These are phyloP conservation scores for Amaurobius ferox DNA, from an alignment of 2,888 invertebrate species.

Conservation along the genomic window DNA sequence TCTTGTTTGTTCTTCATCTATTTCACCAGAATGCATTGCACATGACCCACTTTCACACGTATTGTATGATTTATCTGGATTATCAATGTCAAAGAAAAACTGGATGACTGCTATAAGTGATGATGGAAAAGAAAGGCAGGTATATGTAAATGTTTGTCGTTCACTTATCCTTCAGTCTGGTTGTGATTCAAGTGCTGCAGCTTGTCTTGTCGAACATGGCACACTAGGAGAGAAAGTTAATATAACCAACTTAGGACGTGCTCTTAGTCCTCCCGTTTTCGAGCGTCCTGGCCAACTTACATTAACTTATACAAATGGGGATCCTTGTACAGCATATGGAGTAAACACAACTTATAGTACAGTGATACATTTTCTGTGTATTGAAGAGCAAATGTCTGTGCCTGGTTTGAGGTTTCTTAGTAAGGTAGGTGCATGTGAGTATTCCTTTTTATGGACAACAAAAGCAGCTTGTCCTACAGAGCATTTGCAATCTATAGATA, in stretches of 20 bases:
- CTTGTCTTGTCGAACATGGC: slow-evolving; percentile 37
- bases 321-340: slow-evolving; percentile 74
- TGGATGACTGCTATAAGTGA: slow-evolving; percentile 42
- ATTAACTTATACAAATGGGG: slow-evolving; percentile 75
- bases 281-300: slow-evolving; percentile 74
- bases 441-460: slow-evolving; percentile 76
- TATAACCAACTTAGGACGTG: slow-evolving; percentile 42
- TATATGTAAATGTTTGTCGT: slow-evolving; percentile 64
- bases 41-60: slow-evolving; percentile 46
- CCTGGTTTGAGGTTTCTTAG: slow-evolving; percentile 41
- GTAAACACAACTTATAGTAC: slow-evolving; percentile 75
- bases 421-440: slow-evolving; percentile 75
- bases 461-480: slow-evolving; percentile 76
- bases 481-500: slow-evolving; percentile 49
- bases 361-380: slow-evolving; percentile 76
- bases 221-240: slow-evolving; percentile 22
- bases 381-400: slow-evolving; percentile 52
- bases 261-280: slow-evolving; percentile 71
- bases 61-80: slow-evolving; percentile 60
- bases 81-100: slow-evolving; percentile 26
- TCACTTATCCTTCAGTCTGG: slow-evolving; percentile 17
- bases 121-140: slow-evolving; percentile 31
- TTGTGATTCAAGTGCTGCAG: slow-evolving; percentile 62
- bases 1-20: slow-evolving; percentile 57
- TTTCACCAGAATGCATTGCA: slow-evolving; percentile 41